Evolutionary conservation across 2,888 invertebrate species (phyloP), one percentile per base, ranked within the genome.

Genomic region (Epinotia demarniana): DNA sequence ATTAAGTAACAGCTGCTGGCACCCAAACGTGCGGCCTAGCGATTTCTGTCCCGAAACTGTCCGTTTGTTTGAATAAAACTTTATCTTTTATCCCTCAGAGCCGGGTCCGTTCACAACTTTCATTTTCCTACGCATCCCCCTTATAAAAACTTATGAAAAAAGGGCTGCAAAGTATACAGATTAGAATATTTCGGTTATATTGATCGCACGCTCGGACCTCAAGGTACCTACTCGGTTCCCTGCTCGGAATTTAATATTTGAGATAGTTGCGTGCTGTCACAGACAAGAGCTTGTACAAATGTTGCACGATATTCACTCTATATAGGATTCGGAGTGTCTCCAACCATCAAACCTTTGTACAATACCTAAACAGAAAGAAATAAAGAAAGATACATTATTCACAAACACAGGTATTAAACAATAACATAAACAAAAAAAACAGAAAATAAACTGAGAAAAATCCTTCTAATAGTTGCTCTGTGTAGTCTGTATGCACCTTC

Each of bases 1-100:
- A 88, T 87, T 89, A 86, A 83, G 83, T 84, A 82, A 81, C 89
- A 87, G 86, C 86, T 88, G 89, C 86, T 88, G 89, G 79, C 78
- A 79, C 78, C 78, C 79, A 80, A 78, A 67, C 82, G 85, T 82
- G 85, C 78, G 76, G 86, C 87, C 89, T 87, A 86, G 81, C 84
- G 81, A 89, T 88, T 86, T 85, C 85, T 77, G 73, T 80, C 83
- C 81, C 82, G 77, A 82, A 85, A 81, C 79, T 78, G 77, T 72
- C 77, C 76, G 82, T 83, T 85, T 83, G 83, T 87, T 86, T 85
- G 74, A 78, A 75, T 77, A 73, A 79, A 80, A 79, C 79, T 78
- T 79, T 80, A 78, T 72, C 74, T 76, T 75, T 78, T 75, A 78
- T 78, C 77, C 77, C 62, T 69, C 73, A 71, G 71, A 72, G 72